Conservation (phyloP, 92 coral and sea anemone genomes). For the Zoanthus sansibaricus region DNA sequence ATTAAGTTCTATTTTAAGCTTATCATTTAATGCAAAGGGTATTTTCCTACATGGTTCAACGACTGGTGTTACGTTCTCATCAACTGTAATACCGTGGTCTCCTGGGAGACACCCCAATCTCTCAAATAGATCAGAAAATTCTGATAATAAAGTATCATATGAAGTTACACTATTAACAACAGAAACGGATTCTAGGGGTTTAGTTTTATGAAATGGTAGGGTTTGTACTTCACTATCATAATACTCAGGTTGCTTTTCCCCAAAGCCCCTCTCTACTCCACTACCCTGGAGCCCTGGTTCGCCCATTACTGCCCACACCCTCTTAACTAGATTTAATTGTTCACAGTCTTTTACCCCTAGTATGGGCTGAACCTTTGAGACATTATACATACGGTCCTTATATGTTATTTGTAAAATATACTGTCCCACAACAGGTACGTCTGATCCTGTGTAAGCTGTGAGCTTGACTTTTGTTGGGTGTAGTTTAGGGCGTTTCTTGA, state of each 20-base stretch:
- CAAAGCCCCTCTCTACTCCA: background rate
- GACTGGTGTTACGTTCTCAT: slow-evolving; percentile 42
- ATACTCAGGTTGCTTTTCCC: too few relatives aligned
- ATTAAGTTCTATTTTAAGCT: slow-evolving; percentile 39
- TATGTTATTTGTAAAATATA: slow-evolving; percentile 1
- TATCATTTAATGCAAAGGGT: slow-evolving; percentile 27
- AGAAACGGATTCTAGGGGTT: background rate
- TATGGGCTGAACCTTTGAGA: slow-evolving; percentile 14
- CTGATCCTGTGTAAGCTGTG: background rate
- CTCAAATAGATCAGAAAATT: slow-evolving; percentile 47
- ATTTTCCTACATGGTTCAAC: slow-evolving; percentile 46
- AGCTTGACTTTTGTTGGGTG: slow-evolving; percentile 5
- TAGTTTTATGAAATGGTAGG: background rate
- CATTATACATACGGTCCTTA: slow-evolving; percentile 9
- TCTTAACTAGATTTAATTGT: background rate
- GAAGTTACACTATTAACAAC: slow-evolving; percentile 10
- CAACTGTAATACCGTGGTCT: slow-evolving; percentile 4
- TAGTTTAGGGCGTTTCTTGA: slow-evolving; percentile 20
- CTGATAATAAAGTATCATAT: background rate
- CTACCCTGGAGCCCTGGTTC: slow-evolving; percentile 3
- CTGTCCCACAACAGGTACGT: slow-evolving; percentile 17
- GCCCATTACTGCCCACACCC: too few relatives aligned
- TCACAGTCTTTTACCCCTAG: slow-evolving; percentile 18
- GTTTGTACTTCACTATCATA: too few relatives aligned
- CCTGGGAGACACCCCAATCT: slow-evolving; percentile 45